Base-by-base conservation (phyloP, 2,888 invertebrate species). In the Drosophila flavopinicola region DNA sequence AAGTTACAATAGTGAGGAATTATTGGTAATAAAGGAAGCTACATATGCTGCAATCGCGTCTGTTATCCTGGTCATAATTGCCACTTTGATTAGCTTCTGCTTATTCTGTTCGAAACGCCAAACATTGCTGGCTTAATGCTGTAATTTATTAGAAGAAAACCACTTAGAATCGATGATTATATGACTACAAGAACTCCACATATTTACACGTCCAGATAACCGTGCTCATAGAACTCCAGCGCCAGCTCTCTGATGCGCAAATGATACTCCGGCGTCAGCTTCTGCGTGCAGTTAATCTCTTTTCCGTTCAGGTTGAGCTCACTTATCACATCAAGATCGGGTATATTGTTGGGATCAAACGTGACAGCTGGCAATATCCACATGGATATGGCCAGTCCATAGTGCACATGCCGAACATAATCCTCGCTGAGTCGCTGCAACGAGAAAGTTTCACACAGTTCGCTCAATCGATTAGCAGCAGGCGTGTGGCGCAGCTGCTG, bases 291-390 rank as follows among this genome's bases (percentile, higher is more conserved):
- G 15, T 88, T 89, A 29, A 89, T 83, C 60, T 90, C 88, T 33
- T 88, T 87, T 17, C 88, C 85, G 7, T 48, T 82, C 1, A 76
- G 77, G 33, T 84, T 83, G 20, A 64, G 75, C 66, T 90, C 88
- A 51, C 90, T 90, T 49, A 90, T 86, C 48, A 71, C 78, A 76
- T 90, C 90, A 23, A 90, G 75, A 76, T 90, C 88, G 13, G 90
- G 90, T 42, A 91, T 78, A 58, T 90, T 89, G 35, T 89, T 67
- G 0, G 89, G 84, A 80, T 90, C 90, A 45, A 91, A 91, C 11
- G 91, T 91, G 1, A 91, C 88, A 0, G 91, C 91, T 2, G 91
- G 91, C 33, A 91, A 51, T 30, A 91, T 79, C 91, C 91, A 91
- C 76, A 88, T 86, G 2, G 85, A 82, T 42, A 89, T 85, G 3